phyloP scores from a whole-genome alignment of 1,140 invertebrate genomes.

The Mactra quadrangularis region DNA sequence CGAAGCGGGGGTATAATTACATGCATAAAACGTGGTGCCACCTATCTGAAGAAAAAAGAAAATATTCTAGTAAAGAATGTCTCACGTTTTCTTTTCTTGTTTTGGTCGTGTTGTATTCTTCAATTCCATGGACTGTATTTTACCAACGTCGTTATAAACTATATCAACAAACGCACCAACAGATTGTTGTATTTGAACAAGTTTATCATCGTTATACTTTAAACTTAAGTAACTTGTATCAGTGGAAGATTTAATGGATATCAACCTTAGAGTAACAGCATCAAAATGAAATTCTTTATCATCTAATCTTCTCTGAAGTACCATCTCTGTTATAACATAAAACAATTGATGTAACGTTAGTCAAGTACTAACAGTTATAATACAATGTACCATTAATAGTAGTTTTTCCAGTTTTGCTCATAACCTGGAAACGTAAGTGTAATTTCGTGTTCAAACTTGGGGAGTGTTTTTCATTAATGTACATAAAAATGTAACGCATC shows the following conservation, averaged over 20 bases:
- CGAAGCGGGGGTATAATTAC: no score
- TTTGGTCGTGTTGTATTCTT: neutral
- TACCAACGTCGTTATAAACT: neutral
- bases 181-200: constrained; percentile 3
- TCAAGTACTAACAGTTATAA: no score
- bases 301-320: neutral
- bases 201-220: neutral
- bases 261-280: neutral
- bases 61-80: no score
- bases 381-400: no score
- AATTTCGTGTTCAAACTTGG: no score
- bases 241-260: neutral
- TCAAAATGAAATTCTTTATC: constrained; percentile 29
- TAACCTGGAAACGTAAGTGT: no score
- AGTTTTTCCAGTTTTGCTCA: no score
- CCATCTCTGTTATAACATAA: constrained; percentile 14
- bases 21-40: no score
- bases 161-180: constrained; percentile 2
- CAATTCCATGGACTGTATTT: constrained; percentile 9
- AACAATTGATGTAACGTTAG: no score
- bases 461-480: no score
- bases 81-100: constrained; percentile 5
- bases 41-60: no score
- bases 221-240: constrained; percentile 1
- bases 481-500: no score